phyloP scores from a whole-genome alignment of 2,888 invertebrate species.

The Drosophila rellima region DNA sequence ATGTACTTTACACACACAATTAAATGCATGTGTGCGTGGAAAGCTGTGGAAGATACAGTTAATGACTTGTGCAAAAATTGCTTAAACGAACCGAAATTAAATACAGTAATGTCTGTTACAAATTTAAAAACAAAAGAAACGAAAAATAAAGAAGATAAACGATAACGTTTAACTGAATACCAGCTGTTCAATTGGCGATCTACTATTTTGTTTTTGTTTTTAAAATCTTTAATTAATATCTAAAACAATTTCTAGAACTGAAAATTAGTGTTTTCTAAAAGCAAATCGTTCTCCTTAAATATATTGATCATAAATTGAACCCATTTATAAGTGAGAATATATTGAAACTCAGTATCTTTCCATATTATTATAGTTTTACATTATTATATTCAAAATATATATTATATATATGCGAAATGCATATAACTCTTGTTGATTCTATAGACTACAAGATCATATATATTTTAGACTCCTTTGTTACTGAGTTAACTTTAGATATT shows the following conservation, averaged over 20 bases:
- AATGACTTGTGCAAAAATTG: constrained; percentile 50
- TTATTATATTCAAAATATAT: too few species aligned
- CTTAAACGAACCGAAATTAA: constrained; percentile 32
- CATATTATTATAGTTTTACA: too few species aligned
- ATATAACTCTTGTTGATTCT: neutral
- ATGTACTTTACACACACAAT: constrained; percentile 14
- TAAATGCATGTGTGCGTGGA: constrained; percentile 30
- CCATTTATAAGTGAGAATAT: too few species aligned
- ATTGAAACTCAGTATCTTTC: too few species aligned
- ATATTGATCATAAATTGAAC: too few species aligned
- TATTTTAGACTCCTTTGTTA: too few species aligned
- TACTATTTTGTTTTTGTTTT: neutral
- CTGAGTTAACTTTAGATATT: neutral
- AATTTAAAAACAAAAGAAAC: constrained; percentile 18
- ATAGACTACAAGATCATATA: too few species aligned
- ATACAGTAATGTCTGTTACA: constrained; percentile 42
- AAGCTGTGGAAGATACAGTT: constrained; percentile 39
- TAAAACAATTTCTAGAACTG: too few species aligned
- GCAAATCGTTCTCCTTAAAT: too few species aligned
- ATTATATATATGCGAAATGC: too few species aligned
- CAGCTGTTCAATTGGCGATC: neutral
- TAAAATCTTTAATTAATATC: too few species aligned
- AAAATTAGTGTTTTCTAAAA: too few species aligned
- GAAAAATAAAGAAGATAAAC: constrained; percentile 16
- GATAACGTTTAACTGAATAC: neutral